These are phyloP conservation scores for Polymixis flavicincta DNA, from an alignment of 2,888 invertebrate genomes.

Conservation along the genomic window DNA sequence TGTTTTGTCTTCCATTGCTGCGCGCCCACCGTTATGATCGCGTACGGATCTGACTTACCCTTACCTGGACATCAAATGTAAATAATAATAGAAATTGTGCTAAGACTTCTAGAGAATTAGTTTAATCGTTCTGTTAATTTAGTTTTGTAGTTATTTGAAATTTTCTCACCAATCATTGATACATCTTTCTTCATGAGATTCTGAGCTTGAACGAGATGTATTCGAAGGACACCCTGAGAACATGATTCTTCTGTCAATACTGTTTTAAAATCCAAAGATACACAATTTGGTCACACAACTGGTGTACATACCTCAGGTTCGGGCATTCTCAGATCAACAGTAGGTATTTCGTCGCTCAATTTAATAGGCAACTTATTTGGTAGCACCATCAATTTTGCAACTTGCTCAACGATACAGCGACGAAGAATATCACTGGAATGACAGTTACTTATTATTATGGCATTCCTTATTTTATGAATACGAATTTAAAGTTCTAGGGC, in stretches of 20 bases:
- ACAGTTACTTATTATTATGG: background rate
- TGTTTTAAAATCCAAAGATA: background rate
- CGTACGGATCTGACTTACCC: constrained; percentile 99
- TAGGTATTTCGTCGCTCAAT: constrained; percentile 95
- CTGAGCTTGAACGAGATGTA: constrained; percentile 98
- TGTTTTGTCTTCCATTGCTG: constrained; percentile 98
- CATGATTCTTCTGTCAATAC: background rate
- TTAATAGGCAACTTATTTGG: constrained; percentile 98
- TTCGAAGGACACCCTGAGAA: constrained; percentile 96
- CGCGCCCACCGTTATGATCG: constrained; percentile 97
- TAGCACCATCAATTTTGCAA: constrained; percentile 97
- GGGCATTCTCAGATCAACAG: constrained; percentile 95
- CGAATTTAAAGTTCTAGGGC: background rate
- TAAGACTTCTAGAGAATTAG: background rate
- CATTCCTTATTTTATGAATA: background rate
- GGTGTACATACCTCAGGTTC: constrained; percentile 95
- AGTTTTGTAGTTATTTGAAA: background rate
- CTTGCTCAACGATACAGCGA: constrained; percentile 96
- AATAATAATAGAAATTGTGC: background rate
- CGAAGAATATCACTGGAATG: constrained; percentile 95
- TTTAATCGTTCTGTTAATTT: background rate
- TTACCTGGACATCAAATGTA: constrained; percentile 90
- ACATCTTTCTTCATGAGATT: constrained; percentile 99
- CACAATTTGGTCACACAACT: background rate
- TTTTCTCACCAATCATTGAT: constrained; percentile 93